Evolutionary conservation across 2,888 invertebrate species (phyloP), one percentile per base, ranked within the genome.

Genomic region (Cataglyphis rosenhaueri): DNA sequence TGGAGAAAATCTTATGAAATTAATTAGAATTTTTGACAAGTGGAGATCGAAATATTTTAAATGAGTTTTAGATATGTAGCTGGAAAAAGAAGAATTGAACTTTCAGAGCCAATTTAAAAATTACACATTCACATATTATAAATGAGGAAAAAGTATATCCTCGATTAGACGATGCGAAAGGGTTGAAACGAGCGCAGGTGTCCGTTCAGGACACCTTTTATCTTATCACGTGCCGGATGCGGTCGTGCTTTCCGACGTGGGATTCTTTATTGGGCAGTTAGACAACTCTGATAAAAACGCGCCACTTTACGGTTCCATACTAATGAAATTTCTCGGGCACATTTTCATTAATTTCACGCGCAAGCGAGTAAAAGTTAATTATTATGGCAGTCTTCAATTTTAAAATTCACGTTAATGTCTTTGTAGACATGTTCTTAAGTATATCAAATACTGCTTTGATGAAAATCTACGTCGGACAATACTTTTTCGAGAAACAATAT

Each of bases 211-310:
- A n/a, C 18, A 35, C 48, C 48, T 18, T 25, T 76, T 76, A 76
- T 76, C 66, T 76, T 76, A 76, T 76, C 76, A 29, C 66, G 29
- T 32, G 68, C 52, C 52, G 52, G 38, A 76, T 35, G 52, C n/a
- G 64, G 38, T 10, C 38, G 12, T 38, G 25, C 66, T 65, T 75
- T 66, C 75, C 75, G 66, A 52, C 66, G 12, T 48, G 12, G 25
- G 41, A 48, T 75, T 65, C 35, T 75, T 75, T 65, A 75, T 65
- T 66, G 35, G 44, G 25, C 74, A 64, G 29, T 62, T 62, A 62
- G 21, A 3, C 44, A n/a, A n/a, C n/a, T 9, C 21, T 68, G 76
- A 76, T 68, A 68, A 76, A 76, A 66, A 55, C 18, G 66, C 38
- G 52, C n/a, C 35, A 32, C 21, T 65, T 75, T 32, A 25, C 66